phyloP scores from a whole-genome alignment of 2,797 vertebrate species.

The Fundulus diaphanus region DNA sequence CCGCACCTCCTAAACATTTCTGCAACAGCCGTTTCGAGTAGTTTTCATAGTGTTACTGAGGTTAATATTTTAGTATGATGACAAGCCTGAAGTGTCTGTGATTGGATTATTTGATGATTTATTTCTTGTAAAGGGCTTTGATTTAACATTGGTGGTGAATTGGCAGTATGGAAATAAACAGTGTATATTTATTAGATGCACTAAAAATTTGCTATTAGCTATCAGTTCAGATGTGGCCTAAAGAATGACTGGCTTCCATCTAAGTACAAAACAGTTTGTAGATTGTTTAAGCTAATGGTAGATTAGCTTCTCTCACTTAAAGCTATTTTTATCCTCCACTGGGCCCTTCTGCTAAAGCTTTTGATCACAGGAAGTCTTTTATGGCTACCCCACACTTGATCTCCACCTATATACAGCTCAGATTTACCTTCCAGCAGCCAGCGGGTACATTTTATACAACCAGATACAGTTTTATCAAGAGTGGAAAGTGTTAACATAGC shows the following conservation, averaged over 20 bases:
- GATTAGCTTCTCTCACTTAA: neutral
- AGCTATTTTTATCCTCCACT: constrained; percentile 1
- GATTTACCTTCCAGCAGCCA: neutral
- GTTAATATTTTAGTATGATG: too few species aligned
- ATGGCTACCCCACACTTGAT: neutral
- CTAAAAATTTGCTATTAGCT: too few species aligned
- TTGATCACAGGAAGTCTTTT: neutral
- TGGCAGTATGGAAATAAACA: neutral
- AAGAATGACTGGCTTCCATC: neutral
- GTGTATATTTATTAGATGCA: too few species aligned
- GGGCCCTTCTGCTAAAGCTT: neutral
- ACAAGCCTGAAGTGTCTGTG: neutral
- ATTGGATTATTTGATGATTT: neutral
- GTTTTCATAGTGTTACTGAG: neutral
- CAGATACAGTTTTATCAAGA: neutral
- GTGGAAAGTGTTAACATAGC: neutral
- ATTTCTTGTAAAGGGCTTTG: neutral
- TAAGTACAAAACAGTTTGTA: neutral
- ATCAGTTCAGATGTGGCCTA: too few species aligned
- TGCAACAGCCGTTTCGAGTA: neutral
- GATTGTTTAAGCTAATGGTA: neutral
- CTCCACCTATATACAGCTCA: neutral
- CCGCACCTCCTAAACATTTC: neutral
- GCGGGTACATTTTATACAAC: neutral
- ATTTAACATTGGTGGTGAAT: neutral